A percentile compares a stretch with the other conserved stretches of the same genome.
These are phyloP conservation scores for Oophaga pumilio DNA, from an alignment of 2,113 vertebrate genomes.

Conservation along the genomic window DNA sequence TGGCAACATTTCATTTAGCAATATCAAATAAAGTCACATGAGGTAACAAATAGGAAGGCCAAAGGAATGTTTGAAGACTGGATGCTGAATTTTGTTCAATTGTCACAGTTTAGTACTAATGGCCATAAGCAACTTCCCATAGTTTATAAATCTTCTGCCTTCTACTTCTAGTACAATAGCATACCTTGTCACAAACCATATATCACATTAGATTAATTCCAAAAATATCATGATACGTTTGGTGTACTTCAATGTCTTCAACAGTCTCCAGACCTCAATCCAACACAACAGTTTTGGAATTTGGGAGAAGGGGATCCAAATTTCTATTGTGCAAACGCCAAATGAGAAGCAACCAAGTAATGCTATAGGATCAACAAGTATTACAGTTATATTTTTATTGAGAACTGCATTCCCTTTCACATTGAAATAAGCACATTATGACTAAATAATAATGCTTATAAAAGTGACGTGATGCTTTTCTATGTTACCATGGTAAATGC, in stretches of 20 bases:
- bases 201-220: background rate
- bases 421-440: background rate
- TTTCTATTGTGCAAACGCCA: background rate
- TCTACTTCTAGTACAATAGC: background rate
- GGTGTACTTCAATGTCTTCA: background rate
- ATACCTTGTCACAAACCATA: background rate
- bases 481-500: background rate
- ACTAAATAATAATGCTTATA: background rate
- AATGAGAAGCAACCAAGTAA: background rate
- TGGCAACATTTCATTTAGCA: too few species aligned
- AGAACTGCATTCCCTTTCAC: background rate
- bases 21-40: too few species aligned
- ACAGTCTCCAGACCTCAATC: background rate
- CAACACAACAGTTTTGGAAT: background rate
- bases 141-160: background rate
- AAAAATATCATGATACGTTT: background rate
- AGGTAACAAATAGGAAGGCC: too few species aligned
- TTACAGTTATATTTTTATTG: background rate
- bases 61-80: too few species aligned
- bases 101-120: background rate
- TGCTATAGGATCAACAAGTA: background rate
- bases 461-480: background rate
- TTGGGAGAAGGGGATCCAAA: background rate
- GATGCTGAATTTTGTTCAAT: too few species aligned
- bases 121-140: background rate